phyloP scores from a whole-genome alignment of 2,888 invertebrate species.

The Nyleta sp. region DNA sequence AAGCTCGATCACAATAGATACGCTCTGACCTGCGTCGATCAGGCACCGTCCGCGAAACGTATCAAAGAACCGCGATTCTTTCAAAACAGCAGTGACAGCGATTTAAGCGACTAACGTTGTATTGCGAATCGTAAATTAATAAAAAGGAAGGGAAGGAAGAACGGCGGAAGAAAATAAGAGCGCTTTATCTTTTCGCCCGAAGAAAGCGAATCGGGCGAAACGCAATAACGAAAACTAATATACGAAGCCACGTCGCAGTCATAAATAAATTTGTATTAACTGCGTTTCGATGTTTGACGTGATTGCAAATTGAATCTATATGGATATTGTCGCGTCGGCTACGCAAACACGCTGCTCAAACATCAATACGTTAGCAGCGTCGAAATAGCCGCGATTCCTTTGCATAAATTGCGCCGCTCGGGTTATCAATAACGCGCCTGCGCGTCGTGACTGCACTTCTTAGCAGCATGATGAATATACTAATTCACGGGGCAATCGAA shows the following conservation, averaged over 20 bases:
- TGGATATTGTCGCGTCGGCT: conserved; percentile 43
- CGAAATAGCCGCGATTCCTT: conserved; percentile 44
- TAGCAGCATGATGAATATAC: conserved; percentile 53
- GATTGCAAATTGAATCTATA: conserved; percentile 57
- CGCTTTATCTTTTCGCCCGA: background rate
- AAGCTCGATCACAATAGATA: conserved; percentile 67
- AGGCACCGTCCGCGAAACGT: conserved; percentile 52
- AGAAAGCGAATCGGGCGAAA: conserved; percentile 4
- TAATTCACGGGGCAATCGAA: conserved; percentile 46
- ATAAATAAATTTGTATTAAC: conserved; percentile 53
- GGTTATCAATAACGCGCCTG: conserved; percentile 47
- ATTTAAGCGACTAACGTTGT: conserved; percentile 11
- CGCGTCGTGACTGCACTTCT: conserved; percentile 47
- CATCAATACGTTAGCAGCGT: conserved; percentile 41
- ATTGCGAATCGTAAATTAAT: background rate
- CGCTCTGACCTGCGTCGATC: conserved; percentile 64
- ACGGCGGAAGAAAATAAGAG: background rate
- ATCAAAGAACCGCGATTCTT: conserved; percentile 73
- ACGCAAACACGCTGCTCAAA: conserved; percentile 51
- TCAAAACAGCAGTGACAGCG: conserved; percentile 65
- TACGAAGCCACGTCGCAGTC: conserved; percentile 14
- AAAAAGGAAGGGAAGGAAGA: too few species aligned
- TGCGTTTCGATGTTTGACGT: conserved; percentile 42
- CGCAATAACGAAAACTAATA: conserved; percentile 25
- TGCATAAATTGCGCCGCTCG: conserved; percentile 47